phyloP scores from a whole-genome alignment of 2,797 vertebrate genomes.

The Acropternis orthonyx region DNA sequence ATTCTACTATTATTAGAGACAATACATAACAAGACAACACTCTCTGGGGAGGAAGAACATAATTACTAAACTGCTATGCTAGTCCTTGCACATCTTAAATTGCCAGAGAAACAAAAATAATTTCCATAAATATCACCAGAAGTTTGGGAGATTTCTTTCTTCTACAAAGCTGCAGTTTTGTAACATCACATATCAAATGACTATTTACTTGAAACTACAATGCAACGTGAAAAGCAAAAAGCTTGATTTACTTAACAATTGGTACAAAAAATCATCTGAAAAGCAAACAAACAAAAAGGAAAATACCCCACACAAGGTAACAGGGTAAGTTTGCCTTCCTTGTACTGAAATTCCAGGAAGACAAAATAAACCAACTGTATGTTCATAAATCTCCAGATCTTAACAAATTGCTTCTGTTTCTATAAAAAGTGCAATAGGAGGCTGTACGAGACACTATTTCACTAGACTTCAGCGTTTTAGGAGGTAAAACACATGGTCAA shows the following conservation, averaged over 20 bases:
- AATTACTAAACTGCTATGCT: background rate
- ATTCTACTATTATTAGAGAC: background rate
- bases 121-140: background rate
- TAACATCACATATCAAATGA: background rate
- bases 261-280: background rate
- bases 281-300: slow-evolving; percentile 32
- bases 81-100: background rate
- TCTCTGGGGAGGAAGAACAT: background rate
- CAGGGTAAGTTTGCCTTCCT: slow-evolving; percentile 2
- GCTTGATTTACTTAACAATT: background rate
- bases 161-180: background rate
- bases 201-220: background rate
- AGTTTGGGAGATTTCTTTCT: background rate
- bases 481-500: slow-evolving; percentile 68
- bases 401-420: background rate
- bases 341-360: background rate
- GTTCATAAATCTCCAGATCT: background rate
- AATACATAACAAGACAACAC: background rate
- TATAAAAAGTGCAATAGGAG: background rate
- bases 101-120: background rate
- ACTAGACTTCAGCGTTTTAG: slow-evolving; percentile 50
- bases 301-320: background rate
- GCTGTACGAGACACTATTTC: slow-evolving; percentile 9
- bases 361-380: background rate
- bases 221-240: background rate